Base-by-base conservation (phyloP, 2,113 vertebrate genomes). In the Eidolon helvum region DNA sequence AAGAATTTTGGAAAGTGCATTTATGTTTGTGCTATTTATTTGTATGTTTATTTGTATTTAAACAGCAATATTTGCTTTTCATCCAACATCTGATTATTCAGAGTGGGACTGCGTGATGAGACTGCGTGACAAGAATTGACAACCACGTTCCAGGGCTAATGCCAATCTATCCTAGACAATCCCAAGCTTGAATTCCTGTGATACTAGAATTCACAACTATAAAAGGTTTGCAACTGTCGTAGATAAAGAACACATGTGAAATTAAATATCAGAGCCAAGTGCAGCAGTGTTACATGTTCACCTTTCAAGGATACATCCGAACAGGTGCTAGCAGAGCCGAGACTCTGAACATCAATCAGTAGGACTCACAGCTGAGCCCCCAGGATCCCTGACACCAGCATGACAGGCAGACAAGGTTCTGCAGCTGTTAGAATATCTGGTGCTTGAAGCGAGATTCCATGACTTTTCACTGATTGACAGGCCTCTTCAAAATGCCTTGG, bases 171-270 rank as follows among this genome's bases (percentile, higher is more conserved):
- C 38, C 72, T 55, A 91, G 59, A 91, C 5, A 12, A 50, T 22
- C 45, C 33, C 69, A 22, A 38, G 53, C 55, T 95, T 71, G 82
- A 80, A 91, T 84, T 69, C 85, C 84, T 83, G 57, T 43, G 66
- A n/a, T 35, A 15, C 66, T 82, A 72, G 63, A 63, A 90, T 90
- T 85, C 65, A 50, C 26, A 78, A 40, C 87, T 90, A 92, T 90
- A 82, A 96, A 90, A 83, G 57, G 7, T 7, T 22, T 95, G 95
- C 1, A 84, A 50, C 97, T 96, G 97, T 95, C 94, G 48, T 94
- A 89, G 91, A 88, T 33, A 86, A 97, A 96, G 97, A 95, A 95
- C 94, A 96, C 94, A 96, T 91, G 92, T 94, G 96, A 96, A 97
- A 98, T 97, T 95, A 96, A 97, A 87, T 91, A 90, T 95, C 69